Conservation (phyloP, 1,140 invertebrate species). For the Ceratina australensis region DNA sequence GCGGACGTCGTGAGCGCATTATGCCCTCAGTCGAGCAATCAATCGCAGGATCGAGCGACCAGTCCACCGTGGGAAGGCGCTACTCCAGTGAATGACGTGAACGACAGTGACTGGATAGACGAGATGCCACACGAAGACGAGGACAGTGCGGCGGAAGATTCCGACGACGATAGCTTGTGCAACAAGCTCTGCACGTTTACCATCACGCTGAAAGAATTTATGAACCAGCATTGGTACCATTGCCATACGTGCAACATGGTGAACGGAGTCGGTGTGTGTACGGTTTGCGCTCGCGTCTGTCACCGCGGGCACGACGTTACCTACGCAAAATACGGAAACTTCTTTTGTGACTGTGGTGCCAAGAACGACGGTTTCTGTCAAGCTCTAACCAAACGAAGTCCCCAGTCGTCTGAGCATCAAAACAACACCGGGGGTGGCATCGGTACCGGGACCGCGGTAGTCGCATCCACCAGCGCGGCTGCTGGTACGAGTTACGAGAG, state of each 20-base stretch:
- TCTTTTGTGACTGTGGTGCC: constrained; percentile 99
- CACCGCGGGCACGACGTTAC: constrained; percentile 98
- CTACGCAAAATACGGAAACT: constrained; percentile 98
- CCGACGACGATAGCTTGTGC: constrained; percentile 95
- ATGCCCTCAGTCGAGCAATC: constrained; percentile 70
- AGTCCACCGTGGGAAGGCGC: constrained; percentile 90
- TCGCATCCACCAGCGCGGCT: constrained; percentile 43
- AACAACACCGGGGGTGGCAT: constrained; percentile 60
- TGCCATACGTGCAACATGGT: constrained; percentile 99
- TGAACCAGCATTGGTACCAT: constrained; percentile 99
- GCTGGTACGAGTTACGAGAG: constrained; percentile 33
- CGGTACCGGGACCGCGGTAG: not conserved
- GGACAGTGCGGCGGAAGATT: constrained; percentile 95
- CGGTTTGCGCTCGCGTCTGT: constrained; percentile 97
- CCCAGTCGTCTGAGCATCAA: constrained; percentile 80
- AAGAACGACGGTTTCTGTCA: constrained; percentile 92
- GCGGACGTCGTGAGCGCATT: constrained; percentile 85
- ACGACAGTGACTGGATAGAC: constrained; percentile 91
- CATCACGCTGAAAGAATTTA: constrained; percentile 98
- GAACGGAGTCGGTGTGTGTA: constrained; percentile 98
- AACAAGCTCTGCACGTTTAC: constrained; percentile 98
- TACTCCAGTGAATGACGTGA: constrained; percentile 84
- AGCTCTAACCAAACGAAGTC: constrained; percentile 87
- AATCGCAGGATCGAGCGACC: constrained; percentile 81
- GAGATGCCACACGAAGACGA: constrained; percentile 92